A percentile compares a stretch with the other conserved stretches of the same genome.
Conservation (phyloP, 1,140 invertebrate genomes). For the Drosophila bocki region DNA sequence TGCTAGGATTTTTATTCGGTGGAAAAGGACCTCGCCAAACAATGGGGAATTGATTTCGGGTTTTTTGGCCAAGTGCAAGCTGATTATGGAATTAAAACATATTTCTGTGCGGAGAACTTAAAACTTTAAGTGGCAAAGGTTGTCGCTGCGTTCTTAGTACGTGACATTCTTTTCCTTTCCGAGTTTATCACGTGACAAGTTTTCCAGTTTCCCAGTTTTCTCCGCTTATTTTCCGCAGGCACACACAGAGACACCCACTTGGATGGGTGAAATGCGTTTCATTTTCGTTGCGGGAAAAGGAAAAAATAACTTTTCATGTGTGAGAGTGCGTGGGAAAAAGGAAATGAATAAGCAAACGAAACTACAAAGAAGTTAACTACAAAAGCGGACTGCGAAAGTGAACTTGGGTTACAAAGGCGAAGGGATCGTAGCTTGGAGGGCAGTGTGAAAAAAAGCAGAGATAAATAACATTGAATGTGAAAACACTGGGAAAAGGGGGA, state of each 20-base stretch:
- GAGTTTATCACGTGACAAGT: conserved; percentile 77
- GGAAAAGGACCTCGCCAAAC: conserved; percentile 31
- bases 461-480: conserved; percentile 78
- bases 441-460: conserved; percentile 44
- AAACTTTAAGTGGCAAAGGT: conserved; percentile 82
- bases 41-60: conserved; percentile 76
- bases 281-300: conserved; percentile 49
- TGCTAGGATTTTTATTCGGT: conserved; percentile 47
- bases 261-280: conserved; percentile 30
- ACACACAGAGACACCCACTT: conserved; percentile 13
- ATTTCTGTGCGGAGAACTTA: conserved; percentile 68
- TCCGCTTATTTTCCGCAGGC: conserved; percentile 29
- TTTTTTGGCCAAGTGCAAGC: conserved; percentile 62
- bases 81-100: conserved; percentile 83
- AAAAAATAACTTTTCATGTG: conserved; percentile 61
- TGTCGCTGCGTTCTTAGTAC: conserved; percentile 59
- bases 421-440: conserved; percentile 3
- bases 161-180: conserved; percentile 69
- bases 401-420: conserved; percentile 79
- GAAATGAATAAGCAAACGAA: conserved; percentile 71
- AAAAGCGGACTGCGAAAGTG: conserved; percentile 68
- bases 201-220: conserved; percentile 46
- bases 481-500: conserved; percentile 33
- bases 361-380: conserved; percentile 80
- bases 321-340: conserved; percentile 17